A percentile compares a stretch with the other conserved stretches of the same genome.
These are phyloP conservation scores for Odocoileus hemionus DNA, from an alignment of 2,113 vertebrate species.

Conservation along the genomic window DNA sequence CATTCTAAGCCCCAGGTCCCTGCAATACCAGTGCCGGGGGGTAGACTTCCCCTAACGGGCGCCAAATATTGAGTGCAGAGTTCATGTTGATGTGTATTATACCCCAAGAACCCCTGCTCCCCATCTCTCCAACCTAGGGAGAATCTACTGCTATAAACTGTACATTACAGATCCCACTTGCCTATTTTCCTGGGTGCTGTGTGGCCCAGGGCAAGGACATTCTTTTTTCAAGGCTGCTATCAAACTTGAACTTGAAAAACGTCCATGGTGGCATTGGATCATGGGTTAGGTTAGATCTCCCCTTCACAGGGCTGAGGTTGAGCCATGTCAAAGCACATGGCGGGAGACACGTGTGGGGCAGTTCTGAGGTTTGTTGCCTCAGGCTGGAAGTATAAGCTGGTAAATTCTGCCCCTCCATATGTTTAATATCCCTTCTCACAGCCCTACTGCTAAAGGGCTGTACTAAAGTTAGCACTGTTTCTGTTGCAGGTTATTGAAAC, in stretches of 20 bases:
- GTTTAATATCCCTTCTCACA: background rate
- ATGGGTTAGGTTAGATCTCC: background rate
- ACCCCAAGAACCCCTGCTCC: too few relatives aligned
- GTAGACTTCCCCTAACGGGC: background rate
- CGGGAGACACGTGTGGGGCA: background rate
- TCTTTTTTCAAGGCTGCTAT: background rate
- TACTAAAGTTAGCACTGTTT: background rate
- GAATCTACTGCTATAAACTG: background rate
- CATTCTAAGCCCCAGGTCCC: background rate
- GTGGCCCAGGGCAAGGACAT: background rate
- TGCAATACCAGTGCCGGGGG: background rate
- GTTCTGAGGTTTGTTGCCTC: background rate
- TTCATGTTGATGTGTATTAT: fast-evolving
- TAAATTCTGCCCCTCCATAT: background rate
- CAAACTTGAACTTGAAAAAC: background rate
- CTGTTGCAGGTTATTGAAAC: background rate
- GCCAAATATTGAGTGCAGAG: too few relatives aligned
- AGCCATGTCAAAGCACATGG: background rate
- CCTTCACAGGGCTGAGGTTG: background rate
- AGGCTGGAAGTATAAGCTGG: background rate
- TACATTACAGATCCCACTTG: too few relatives aligned
- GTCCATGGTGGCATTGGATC: background rate
- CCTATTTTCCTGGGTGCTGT: background rate
- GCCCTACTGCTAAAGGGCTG: background rate
- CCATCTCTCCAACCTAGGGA: background rate